Evolutionary conservation across 53 echinoderm and acorn worm genomes (phyloP).

Genomic region (Holothuria scabra): DNA sequence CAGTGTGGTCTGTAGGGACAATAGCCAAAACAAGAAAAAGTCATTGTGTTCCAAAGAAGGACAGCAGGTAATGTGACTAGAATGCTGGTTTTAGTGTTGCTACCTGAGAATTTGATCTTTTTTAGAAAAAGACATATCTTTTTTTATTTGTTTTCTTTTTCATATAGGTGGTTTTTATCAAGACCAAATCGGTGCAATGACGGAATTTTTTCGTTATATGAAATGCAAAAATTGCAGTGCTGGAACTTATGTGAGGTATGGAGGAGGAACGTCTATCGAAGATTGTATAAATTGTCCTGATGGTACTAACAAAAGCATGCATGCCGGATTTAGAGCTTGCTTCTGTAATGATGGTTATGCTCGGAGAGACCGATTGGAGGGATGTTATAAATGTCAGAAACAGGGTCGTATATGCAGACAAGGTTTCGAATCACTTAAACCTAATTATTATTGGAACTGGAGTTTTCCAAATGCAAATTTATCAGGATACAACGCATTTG

Average conservation of each 20-base stretch:
- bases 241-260: constrained; percentile 56
- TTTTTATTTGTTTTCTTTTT: too few species aligned
- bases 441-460: constrained; percentile 68
- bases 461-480: constrained; percentile 14
- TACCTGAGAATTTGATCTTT: too few species aligned
- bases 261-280: constrained; percentile 12
- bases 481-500: neutral
- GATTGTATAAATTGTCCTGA: constrained; percentile 68
- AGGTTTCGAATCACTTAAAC: constrained; percentile 50
- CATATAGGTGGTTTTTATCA: constrained; percentile 15
- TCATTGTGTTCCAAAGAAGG: too few species aligned
- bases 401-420: constrained; percentile 41
- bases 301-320: constrained; percentile 52
- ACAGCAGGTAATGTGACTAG: too few species aligned
- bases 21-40: too few species aligned
- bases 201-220: neutral
- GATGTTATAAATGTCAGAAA: constrained; percentile 38
- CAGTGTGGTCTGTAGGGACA: too few species aligned
- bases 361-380: constrained; percentile 51
- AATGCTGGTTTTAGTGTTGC: too few species aligned
- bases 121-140: too few species aligned
- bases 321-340: constrained; percentile 69
- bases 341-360: constrained; percentile 48
- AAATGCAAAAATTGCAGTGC: constrained; percentile 46
- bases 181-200: neutral